These are phyloP conservation scores for Struthio camelus DNA, from an alignment of 2,113 vertebrate genomes.

Conservation along the genomic window DNA sequence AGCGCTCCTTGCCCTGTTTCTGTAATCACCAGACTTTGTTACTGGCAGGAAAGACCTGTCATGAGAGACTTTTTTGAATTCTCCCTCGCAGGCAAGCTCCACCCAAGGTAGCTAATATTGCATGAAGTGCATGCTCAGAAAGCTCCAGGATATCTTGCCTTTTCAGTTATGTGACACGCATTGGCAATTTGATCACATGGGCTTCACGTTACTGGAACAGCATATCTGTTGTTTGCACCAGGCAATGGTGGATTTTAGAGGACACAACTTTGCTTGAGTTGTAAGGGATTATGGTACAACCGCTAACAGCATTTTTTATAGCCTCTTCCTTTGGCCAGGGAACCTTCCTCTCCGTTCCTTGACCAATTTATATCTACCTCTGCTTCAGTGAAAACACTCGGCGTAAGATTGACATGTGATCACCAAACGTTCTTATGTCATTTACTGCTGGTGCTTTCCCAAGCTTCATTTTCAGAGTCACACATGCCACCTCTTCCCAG, in stretches of 20 bases:
- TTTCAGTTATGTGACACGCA: too few relatives aligned
- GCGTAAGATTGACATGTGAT: background rate
- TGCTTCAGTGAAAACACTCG: background rate
- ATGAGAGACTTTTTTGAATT: too few relatives aligned
- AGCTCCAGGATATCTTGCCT: background rate
- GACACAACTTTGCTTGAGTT: background rate
- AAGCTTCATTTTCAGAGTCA: background rate
- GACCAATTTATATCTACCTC: background rate
- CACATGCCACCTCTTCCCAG: background rate
- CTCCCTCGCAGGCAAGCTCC: background rate
- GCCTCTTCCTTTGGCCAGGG: background rate
- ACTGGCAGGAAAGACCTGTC: background rate
- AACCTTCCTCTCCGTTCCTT: background rate
- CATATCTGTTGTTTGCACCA: background rate
- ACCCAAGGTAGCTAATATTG: background rate
- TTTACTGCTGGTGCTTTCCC: slow-evolving; percentile 9
- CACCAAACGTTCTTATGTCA: background rate
- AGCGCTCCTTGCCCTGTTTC: background rate
- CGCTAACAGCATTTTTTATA: fast-evolving
- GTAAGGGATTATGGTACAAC: fast-evolving
- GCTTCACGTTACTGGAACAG: background rate
- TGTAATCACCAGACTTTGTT: background rate
- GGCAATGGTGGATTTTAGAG: background rate
- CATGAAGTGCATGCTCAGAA: background rate
- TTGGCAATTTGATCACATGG: background rate